These are phyloP conservation scores for Muscicapa adusta DNA, from an alignment of 2,113 vertebrate species.

Conservation along the genomic window DNA sequence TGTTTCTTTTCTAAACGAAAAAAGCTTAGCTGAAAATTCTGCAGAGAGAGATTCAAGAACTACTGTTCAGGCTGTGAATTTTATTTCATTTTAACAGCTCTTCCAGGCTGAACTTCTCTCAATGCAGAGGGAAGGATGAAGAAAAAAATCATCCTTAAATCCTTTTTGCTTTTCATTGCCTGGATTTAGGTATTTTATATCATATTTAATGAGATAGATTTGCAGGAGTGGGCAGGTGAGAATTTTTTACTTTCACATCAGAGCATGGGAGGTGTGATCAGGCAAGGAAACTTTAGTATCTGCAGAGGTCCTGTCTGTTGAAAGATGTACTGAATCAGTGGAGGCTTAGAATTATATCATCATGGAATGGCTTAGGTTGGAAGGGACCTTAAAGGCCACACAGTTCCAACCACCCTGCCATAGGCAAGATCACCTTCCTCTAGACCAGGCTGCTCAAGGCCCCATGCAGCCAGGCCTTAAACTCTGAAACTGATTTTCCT, in stretches of 20 bases:
- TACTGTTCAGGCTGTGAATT: neutral
- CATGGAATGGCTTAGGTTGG: neutral
- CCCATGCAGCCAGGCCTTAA: neutral
- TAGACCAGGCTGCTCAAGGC: neutral
- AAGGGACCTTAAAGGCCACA: neutral
- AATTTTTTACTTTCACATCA: constrained; percentile 20
- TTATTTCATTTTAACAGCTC: neutral
- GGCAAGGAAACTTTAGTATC: neutral
- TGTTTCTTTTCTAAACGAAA: neutral
- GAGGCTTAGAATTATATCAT: neutral
- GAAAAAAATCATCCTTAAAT: neutral
- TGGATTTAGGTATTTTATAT: neutral
- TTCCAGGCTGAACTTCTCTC: neutral
- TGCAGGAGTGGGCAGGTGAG: constrained; percentile 36
- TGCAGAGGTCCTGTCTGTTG: neutral
- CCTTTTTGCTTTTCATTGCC: neutral
- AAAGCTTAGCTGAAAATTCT: neutral
- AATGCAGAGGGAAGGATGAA: neutral
- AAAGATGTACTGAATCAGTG: neutral
- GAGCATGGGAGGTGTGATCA: constrained; percentile 40
- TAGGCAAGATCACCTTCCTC: neutral
- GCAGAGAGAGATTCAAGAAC: neutral
- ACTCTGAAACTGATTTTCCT: neutral
- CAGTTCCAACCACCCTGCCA: neutral
- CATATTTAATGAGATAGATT: neutral